Conservation (phyloP, 2,113 vertebrate genomes). For the Nymphicus hollandicus region DNA sequence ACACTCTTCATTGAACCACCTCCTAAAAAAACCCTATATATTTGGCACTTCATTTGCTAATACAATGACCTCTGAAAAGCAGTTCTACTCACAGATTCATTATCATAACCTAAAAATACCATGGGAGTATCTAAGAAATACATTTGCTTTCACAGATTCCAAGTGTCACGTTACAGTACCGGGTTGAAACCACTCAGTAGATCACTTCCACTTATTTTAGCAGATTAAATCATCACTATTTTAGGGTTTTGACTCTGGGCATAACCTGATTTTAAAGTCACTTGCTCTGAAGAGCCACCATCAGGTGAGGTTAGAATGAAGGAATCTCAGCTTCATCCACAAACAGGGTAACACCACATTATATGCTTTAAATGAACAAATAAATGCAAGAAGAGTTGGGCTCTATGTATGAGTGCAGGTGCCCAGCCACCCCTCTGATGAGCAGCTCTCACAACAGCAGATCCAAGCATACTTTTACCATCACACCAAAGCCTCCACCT, state of each 20-base stretch:
- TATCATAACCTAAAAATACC: slow-evolving; percentile 22
- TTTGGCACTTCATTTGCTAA: neutral
- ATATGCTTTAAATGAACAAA: neutral
- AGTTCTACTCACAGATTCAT: neutral
- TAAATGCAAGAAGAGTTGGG: neutral
- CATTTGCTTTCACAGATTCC: neutral
- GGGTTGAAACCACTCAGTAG: neutral
- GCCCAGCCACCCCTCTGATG: neutral
- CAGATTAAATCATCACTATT: slow-evolving; percentile 31
- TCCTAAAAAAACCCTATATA: neutral
- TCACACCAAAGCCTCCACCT: neutral
- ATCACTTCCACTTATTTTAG: neutral
- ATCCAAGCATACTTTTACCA: neutral
- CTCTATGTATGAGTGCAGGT: no score
- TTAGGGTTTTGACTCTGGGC: neutral
- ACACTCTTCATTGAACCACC: neutral
- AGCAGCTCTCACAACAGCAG: neutral
- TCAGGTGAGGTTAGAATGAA: neutral
- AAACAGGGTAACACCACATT: neutral
- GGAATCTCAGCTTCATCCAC: neutral
- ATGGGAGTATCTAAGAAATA: neutral
- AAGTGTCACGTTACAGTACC: neutral
- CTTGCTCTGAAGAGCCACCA: neutral
- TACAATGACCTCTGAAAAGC: neutral
- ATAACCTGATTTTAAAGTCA: neutral